Conservation (phyloP, 2,888 invertebrate genomes). For the Capitulum mitella region DNA sequence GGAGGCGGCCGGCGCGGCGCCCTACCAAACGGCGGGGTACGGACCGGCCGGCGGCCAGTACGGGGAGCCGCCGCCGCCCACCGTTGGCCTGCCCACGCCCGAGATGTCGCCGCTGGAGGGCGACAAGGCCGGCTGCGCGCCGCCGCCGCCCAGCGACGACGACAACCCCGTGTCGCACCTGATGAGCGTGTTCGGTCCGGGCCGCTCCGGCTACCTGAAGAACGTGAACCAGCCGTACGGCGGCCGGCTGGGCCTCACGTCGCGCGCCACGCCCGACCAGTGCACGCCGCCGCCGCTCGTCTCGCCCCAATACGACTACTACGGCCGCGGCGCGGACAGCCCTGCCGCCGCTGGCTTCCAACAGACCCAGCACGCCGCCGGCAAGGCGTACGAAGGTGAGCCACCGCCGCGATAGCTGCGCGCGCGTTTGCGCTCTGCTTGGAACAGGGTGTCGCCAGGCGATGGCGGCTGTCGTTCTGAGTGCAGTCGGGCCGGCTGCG, state of each 20-base stretch:
- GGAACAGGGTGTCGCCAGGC: neutral
- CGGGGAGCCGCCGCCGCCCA: neutral
- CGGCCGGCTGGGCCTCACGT: neutral
- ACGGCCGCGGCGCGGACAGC: neutral
- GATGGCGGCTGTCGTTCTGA: neutral
- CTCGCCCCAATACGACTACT: constrained; percentile 16
- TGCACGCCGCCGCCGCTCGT: constrained; percentile 24
- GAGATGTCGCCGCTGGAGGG: constrained; percentile 24
- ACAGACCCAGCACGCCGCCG: constrained; percentile 9
- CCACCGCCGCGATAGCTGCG: neutral
- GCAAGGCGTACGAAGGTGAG: neutral
- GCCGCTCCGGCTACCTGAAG: constrained; percentile 18
- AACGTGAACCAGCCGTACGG: constrained; percentile 21
- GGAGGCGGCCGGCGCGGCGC: neutral
- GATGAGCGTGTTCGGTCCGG: constrained; percentile 24
- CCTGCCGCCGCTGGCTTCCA: neutral
- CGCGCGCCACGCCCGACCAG: constrained; percentile 3
- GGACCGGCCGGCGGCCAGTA: neutral
- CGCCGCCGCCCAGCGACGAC: neutral
- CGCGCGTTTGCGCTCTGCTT: no score
- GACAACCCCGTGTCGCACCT: constrained; percentile 15
- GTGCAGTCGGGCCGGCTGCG: no score
- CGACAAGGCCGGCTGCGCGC: constrained; percentile 9
- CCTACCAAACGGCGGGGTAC: constrained; percentile 15
- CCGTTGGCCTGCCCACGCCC: constrained; percentile 22